Percentiles rank a stretch among this genome's conserved stretches.
phyloP scores from a whole-genome alignment of 1,140 invertebrate genomes.

The Bombus superbus region DNA sequence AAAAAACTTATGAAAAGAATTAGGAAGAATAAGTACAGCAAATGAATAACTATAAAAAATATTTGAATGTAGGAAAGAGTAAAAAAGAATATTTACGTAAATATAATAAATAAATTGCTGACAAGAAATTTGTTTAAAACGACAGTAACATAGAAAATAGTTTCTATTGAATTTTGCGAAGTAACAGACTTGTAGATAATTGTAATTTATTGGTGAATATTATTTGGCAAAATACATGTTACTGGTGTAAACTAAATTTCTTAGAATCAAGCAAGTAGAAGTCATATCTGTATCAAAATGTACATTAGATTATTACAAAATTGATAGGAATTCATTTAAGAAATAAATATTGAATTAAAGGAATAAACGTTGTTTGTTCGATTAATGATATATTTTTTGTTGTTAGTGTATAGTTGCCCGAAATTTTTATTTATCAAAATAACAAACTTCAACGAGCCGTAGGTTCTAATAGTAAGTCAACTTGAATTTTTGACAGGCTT shows the following conservation, averaged over 20 bases:
- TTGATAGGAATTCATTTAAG: constrained; percentile 41
- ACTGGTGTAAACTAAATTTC: constrained; percentile 28
- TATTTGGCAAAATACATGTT: neutral
- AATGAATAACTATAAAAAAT: constrained; percentile 29
- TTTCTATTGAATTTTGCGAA: neutral
- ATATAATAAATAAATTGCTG: constrained; percentile 2
- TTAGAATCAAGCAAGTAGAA: constrained; percentile 22
- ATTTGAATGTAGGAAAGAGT: constrained; percentile 17
- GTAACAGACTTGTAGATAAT: constrained; percentile 27
- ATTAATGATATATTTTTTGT: constrained; percentile 16
- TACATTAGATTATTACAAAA: constrained; percentile 40
- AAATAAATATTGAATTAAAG: constrained; percentile 24
- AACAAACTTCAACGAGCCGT: neutral
- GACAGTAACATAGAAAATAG: neutral
- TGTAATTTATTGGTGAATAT: constrained; percentile 9
- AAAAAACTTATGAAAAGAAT: neutral
- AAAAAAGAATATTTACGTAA: constrained; percentile 17
- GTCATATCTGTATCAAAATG: constrained; percentile 51
- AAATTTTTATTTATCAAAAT: neutral
- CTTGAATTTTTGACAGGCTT: neutral
- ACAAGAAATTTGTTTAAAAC: constrained; percentile 26
- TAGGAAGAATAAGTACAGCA: neutral
- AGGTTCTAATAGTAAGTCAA: neutral
- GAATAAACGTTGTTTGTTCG: constrained; percentile 14
- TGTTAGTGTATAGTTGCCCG: neutral